Base-by-base conservation (phyloP, 2,888 invertebrate species). In the Xestia xanthographa region DNA sequence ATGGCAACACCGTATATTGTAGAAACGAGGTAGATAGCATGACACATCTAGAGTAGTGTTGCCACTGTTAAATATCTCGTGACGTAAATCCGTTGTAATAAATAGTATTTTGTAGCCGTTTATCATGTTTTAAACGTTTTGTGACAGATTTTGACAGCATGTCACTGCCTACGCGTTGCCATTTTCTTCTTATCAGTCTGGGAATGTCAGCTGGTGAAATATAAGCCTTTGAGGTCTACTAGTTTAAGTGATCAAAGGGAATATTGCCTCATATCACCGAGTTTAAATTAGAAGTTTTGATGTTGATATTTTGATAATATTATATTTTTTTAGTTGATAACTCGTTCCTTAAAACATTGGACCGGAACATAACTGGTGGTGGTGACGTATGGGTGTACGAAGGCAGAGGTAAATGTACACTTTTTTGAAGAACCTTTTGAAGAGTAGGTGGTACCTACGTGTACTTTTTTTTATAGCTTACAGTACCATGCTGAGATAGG, bases 81-180 rank as follows among this genome's bases (percentile, higher is more conserved):
- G 77, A 77, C 67, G 72, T 34, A 72, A 72, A 77, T 72, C 60
- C 68, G 50, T 56, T 50, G 48, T 76, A 72, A 22, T 50, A 50
- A 74, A 62, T 58, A 53, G 26, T 58, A 69, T 65, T 77, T 68
- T 41, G 58, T 11, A 72, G 14, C 38, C 45, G 53, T 66, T 77
- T 77, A 72, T 72, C 82, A 82, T 56, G 72, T 68, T 68, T 71
- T 41, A 77, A 82, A 66, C 58, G 41, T 80, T 68, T 14, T 66
- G 66, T 38, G 77, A 70, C 82, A 76, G n/a, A 72, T 77, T 82
- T 48, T 68, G 82, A 68, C 80, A 68, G 53, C 29, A 45, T 38
- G 45, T 58, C 43, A 56, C 81, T 56, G 41, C 60, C 60, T 66
- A 81, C 66, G 20, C 62, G 34, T 20, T 62, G 22, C 66, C 38